Evolutionary conservation across 1,140 invertebrate species (phyloP), one percentile per base, ranked within the genome.

Genomic region (Drosophila littoralis): DNA sequence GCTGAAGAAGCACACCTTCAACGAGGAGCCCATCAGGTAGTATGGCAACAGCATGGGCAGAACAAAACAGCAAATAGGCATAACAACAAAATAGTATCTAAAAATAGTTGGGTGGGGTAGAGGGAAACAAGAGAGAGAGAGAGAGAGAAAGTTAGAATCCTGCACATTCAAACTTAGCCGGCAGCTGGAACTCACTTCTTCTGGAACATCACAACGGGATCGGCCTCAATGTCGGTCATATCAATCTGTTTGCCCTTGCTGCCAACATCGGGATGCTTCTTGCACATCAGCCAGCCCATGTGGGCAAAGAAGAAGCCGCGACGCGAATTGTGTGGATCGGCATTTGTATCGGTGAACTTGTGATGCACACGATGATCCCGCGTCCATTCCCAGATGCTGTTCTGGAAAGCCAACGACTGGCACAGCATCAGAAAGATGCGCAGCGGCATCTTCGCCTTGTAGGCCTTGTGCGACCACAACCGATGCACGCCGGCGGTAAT

Each of bases 401-500:
- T 94, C 92, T 94, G 93, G 75, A 93, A 94, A 38, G 92, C 92
- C 35, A 93, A 90, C 40, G 92, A 93, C 78, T 93, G 93, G 63
- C 93, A 92, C 61, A 93, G 61, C 83, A 93, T 91, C 0, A 95
- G 79, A 57, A 95, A 89, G 70, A 94, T 92, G 78, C 95, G 93
- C 40, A 97, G 91, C 0, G 96, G 96, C 61, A 94, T 91, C 83
- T 94, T 95, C 2, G 97, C 97, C 77, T 97, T 97, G 92, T 97
- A 98, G 33, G 96, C 94, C 76, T 94, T 94, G 90, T 98, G 97
- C 9, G 96, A 93, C 96, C 96, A 98, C 28, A 97, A 93, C 51
- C 97, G 94, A 93, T 98, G 97, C 13, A 95, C 95, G 36, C 97
- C 97, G 7, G 96, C 96, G 7, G 97, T 98, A 46, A 98, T 93